These are phyloP conservation scores for Pseudocheirus occidentalis DNA, from an alignment of 2,797 vertebrate genomes.

Conservation along the genomic window DNA sequence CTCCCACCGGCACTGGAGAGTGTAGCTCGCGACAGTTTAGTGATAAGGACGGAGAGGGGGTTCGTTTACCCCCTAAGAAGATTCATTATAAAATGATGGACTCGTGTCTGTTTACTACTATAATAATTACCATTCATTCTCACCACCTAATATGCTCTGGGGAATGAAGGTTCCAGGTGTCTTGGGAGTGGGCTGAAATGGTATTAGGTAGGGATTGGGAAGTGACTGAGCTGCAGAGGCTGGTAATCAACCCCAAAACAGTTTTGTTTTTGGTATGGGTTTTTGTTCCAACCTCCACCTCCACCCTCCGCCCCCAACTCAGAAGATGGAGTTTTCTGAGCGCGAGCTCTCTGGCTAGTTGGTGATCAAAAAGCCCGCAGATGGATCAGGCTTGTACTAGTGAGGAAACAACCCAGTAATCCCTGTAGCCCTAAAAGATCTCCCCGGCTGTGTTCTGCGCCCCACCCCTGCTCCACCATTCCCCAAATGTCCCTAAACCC, in stretches of 20 bases:
- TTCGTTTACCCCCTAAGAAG: not conserved
- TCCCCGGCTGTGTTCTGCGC: not conserved
- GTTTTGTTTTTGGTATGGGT: not conserved
- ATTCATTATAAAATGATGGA: not conserved
- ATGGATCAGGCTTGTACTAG: not conserved
- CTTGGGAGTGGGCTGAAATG: not conserved
- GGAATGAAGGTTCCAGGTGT: not conserved
- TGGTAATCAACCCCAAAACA: not conserved
- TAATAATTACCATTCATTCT: not conserved
- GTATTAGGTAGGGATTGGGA: not conserved
- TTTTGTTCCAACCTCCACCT: not conserved
- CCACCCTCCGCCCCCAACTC: not conserved
- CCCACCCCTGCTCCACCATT: not conserved
- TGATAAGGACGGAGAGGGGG: not conserved
- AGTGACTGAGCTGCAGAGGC: not conserved
- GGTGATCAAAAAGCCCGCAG: not conserved
- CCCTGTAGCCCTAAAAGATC: not conserved
- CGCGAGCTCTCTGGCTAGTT: not conserved
- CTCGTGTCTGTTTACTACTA: not conserved
- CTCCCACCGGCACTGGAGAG: not conserved
- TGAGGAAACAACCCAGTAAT: not conserved
- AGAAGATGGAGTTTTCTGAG: not conserved
- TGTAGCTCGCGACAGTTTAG: not conserved
- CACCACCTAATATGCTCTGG: not conserved
- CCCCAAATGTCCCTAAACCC: not conserved